Evolutionary conservation across 2,888 invertebrate species (phyloP).

Genomic region (Diabrotica balteata): DNA sequence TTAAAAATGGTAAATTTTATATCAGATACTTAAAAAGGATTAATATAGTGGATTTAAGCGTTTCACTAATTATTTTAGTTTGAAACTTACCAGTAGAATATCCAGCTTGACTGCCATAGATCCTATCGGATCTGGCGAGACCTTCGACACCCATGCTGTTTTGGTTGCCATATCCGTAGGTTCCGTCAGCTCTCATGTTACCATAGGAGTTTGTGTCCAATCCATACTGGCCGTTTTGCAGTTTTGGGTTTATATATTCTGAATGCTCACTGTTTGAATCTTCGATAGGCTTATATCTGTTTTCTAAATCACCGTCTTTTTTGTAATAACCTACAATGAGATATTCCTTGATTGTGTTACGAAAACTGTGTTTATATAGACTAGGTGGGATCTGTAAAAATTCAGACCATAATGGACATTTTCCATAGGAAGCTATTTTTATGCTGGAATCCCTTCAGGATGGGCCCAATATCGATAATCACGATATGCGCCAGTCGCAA

Average conservation of each 20-base stretch:
- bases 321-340: constrained; percentile 51
- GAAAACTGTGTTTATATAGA: too few species aligned
- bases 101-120: constrained; percentile 29
- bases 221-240: constrained; percentile 29
- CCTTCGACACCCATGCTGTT: constrained; percentile 33
- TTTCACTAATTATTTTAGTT: too few species aligned
- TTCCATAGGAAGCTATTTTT: too few species aligned
- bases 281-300: constrained; percentile 52
- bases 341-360: too few species aligned
- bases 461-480: too few species aligned
- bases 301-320: constrained; percentile 57
- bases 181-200: constrained; percentile 37
- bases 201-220: constrained; percentile 39
- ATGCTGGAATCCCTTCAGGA: too few species aligned
- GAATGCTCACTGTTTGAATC: constrained; percentile 56
- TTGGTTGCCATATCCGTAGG: constrained; percentile 28
- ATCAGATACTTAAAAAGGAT: too few species aligned
- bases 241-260: constrained; percentile 56
- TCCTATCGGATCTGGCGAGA: constrained; percentile 30
- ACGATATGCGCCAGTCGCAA: too few species aligned
- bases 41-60: too few species aligned
- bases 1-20: too few species aligned
- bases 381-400: too few species aligned
- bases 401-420: too few species aligned
- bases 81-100: constrained; percentile 18